Percentiles rank a stretch among this genome's conserved stretches.
These are phyloP conservation scores for Seira sanloemensis DNA, from an alignment of 2,888 invertebrate species.

Conservation along the genomic window DNA sequence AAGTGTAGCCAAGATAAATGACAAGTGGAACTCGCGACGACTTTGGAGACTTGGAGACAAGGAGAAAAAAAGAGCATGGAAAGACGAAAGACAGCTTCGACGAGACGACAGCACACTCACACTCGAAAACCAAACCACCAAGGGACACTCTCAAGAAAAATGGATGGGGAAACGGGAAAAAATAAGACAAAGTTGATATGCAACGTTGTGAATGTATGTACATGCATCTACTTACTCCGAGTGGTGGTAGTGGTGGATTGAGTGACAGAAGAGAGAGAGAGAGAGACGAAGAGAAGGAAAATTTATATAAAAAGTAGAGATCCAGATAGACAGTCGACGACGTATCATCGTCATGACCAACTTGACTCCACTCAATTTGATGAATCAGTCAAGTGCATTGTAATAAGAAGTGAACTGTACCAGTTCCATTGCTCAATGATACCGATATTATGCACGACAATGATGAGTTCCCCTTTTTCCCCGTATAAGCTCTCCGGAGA, in stretches of 20 bases:
- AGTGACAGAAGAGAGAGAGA: background rate
- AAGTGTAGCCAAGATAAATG: constrained; percentile 62
- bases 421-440: background rate
- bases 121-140: constrained; percentile 43
- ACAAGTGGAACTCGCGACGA: constrained; percentile 59
- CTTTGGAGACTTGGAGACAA: constrained; percentile 60
- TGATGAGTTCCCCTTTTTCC: background rate
- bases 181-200: constrained; percentile 21
- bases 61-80: constrained; percentile 25
- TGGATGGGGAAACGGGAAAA: constrained; percentile 19
- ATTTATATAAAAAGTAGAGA: constrained; percentile 30
- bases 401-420: background rate
- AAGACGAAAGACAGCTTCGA: constrained; percentile 31
- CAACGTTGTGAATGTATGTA: background rate
- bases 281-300: too few species aligned
- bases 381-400: background rate
- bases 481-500: background rate
- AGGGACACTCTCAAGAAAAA: constrained; percentile 49
- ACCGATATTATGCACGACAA: background rate
- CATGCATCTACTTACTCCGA: too few species aligned
- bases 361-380: background rate
- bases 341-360: background rate
- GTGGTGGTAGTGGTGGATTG: background rate
- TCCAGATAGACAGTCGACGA: background rate
- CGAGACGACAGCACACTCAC: constrained; percentile 55